phyloP scores from a whole-genome alignment of 1,140 invertebrate species.

The Drosophila littoralis region DNA sequence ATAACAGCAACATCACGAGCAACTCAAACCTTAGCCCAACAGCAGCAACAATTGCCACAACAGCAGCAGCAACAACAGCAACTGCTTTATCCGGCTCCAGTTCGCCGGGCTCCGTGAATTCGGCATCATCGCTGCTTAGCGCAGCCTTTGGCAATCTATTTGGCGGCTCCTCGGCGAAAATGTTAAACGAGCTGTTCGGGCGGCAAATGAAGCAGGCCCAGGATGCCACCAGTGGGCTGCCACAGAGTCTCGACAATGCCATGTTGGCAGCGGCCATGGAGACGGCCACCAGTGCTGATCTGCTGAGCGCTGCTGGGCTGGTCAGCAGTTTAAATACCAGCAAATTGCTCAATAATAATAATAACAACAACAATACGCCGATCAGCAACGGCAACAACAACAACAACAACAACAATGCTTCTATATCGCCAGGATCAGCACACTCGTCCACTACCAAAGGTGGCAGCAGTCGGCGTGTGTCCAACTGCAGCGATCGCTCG shows the following conservation, averaged over 20 bases:
- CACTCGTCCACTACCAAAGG: conserved; percentile 58
- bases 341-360: conserved; percentile 68
- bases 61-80: conserved; percentile 29
- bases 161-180: conserved; percentile 90
- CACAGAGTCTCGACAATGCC: conserved; percentile 79
- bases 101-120: conserved; percentile 66
- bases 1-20: conserved; percentile 4
- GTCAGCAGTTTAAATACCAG: conserved; percentile 66
- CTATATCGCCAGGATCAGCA: conserved; percentile 63
- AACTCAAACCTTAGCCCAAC: conserved; percentile 24
- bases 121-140: conserved; percentile 79
- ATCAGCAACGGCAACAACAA: conserved; percentile 65
- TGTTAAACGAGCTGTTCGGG: conserved; percentile 92
- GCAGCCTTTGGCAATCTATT: conserved; percentile 89
- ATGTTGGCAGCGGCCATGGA: conserved; percentile 83
- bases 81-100: conserved; percentile 58
- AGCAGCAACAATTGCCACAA: conserved; percentile 13
- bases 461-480: conserved; percentile 58
- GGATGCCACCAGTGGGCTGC: conserved; percentile 87
- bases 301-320: conserved; percentile 62
- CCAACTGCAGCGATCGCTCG: conserved; percentile 80
- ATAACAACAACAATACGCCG: conserved; percentile 54
- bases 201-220: conserved; percentile 90
- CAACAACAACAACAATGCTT: conserved; percentile 50
- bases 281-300: conserved; percentile 81